Base-by-base conservation (phyloP, 2,888 invertebrate species). In the Imbricaverruca yamaguchii region DNA sequence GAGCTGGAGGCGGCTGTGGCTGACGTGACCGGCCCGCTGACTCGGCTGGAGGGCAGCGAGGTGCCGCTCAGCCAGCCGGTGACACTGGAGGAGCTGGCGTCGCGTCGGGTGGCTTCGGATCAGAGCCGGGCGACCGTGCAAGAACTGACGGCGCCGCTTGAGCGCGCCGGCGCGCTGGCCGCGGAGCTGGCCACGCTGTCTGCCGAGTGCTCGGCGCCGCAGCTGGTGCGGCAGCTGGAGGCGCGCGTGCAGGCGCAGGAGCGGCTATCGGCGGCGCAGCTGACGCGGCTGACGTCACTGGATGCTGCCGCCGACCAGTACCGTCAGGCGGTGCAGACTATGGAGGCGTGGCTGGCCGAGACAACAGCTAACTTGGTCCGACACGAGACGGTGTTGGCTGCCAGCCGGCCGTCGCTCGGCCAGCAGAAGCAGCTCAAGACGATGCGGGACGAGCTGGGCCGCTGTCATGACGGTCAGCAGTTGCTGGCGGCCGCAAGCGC, bases 401-500 rank as follows among this genome's bases (percentile, higher is more conserved):
- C 74, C 53, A 53, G 55, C 53, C 15, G 74, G 10, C 74, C 74
- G 21, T 18, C 74, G 10, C 74, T 74, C 1, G 74, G 92, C 63
- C 93, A 94, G 85, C 87, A 95, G 81, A 91, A 92, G 84, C 93
- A 93, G 85, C 88, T 95, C 18, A 94, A 93, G 85, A 91, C 90
- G 83, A 91, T 93, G 82, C 91, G 90, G 63, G 91, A 91, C 80
- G 91, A 92, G 80, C 92, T 94, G 85, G 95, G 74, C 21, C 18
- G 55, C 53, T 74, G 74, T 21, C 74, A 96, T 85, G 89, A 91
- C 81, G 96, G 96, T 0, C 94, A 94, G 86, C 88, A 89, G 59
- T 88, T 95, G 67, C 87, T 97, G 0, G 94, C 93, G 85, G 91
- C 90, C 85, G 93, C 94, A 0, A 92, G 95, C 0, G 94, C 94